Conservation (phyloP, 2,113 vertebrate species). For the Meles meles region DNA sequence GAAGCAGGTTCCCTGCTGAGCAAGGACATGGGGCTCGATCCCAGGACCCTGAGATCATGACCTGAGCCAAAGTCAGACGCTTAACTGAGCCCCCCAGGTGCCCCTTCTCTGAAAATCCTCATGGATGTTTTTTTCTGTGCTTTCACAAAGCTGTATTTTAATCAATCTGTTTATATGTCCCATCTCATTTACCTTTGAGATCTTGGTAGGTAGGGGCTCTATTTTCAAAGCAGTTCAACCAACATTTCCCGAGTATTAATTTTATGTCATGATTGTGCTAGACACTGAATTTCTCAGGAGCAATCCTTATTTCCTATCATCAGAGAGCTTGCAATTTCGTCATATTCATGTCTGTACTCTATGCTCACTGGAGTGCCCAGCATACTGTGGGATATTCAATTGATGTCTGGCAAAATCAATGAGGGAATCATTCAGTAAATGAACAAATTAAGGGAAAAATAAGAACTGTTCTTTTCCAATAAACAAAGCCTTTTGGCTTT, state of each 20-base stretch:
- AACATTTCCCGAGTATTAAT: background rate
- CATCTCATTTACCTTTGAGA: background rate
- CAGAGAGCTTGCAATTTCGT: background rate
- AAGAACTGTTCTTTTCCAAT: background rate
- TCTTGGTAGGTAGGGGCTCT: background rate
- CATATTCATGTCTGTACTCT: background rate
- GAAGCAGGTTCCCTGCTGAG: background rate
- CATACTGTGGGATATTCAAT: background rate
- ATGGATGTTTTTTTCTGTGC: background rate
- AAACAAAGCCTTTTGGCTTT: background rate
- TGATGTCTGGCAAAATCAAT: background rate
- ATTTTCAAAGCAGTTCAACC: background rate
- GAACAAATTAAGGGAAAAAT: constrained; percentile 13
- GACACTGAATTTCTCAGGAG: background rate
- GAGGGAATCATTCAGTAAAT: constrained; percentile 11
- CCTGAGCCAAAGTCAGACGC: background rate
- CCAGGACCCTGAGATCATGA: background rate
- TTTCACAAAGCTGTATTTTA: background rate
- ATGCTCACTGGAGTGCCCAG: background rate
- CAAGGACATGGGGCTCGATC: background rate
- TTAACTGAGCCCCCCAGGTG: background rate
- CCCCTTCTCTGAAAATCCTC: background rate
- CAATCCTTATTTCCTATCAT: background rate
- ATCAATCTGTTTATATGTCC: background rate
- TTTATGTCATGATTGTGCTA: background rate